Base-by-base conservation (phyloP, 2,888 invertebrate species). In the Polyommatus iphigenia region DNA sequence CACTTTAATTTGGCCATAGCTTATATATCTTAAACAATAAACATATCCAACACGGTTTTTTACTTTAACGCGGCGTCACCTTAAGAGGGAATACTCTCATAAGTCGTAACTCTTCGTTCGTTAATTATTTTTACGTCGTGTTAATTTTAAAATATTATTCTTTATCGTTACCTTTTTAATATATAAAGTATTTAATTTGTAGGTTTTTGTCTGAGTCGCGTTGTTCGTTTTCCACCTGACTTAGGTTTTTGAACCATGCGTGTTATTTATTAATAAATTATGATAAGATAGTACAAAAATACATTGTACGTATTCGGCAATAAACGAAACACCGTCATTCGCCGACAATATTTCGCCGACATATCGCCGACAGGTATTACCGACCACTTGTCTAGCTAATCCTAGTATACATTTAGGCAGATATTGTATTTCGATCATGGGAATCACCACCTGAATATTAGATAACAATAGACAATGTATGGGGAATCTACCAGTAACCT, bases 221-320 rank as follows among this genome's bases (percentile, higher is more conserved):
- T 41, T 24, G 1, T 24, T 15, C 4, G 13, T 4, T 15, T 15
- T 67, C 24, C 13, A 5, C 13, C 29, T 15, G 29, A 6, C 15
- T 67, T 67, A 29, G 67, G 67, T 29, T 24, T 67, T 67, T 67
- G 29, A 67, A 67, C 67, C 29, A 10, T 29, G 24, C 10, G 24
- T 32, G 18, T 18, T 20, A 62, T 24, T 67, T 67, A 29, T 6
- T 67, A 15, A 67, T 67, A 29, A 67, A 67, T 18, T 67, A 32
- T 7, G 67, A 67, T 67, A 15, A 67, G 67, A 67, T 67, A 62
- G 67, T 59, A 59, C 2, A 59, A 59, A 62, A 24, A 62, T 62
- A 62, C 59, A 46, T 46, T 46, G 18, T 10, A 18, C 10, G 20
- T 20, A 13, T 3, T n/a, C 20, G 62, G 24, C 20, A 62, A 62